These are phyloP conservation scores for Limnephilus rhombicus DNA, from an alignment of 2,888 invertebrate species.

Conservation along the genomic window DNA sequence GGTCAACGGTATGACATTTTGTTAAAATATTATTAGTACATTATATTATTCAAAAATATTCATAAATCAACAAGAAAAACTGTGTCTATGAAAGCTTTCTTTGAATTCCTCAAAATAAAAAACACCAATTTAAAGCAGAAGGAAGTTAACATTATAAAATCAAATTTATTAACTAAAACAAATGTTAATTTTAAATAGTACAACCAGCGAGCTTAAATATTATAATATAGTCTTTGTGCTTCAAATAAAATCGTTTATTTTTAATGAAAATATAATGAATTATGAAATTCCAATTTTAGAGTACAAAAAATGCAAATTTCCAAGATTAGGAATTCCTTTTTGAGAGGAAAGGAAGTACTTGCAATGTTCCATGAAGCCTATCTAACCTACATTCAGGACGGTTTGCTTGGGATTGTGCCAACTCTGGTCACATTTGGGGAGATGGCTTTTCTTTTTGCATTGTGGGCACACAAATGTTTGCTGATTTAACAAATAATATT, in stretches of 20 bases:
- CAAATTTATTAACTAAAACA: no score
- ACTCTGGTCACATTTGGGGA: conserved; percentile 17
- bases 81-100: no score
- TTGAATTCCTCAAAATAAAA: neutral
- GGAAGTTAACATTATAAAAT: no score
- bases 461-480: conserved; percentile 4
- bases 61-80: no score
- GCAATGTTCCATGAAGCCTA: conserved; percentile 34
- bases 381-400: conserved; percentile 11
- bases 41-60: no score
- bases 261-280: conserved; percentile 10
- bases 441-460: conserved; percentile 26
- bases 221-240: neutral
- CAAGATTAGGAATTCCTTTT: conserved; percentile 45
- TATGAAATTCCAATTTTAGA: neutral
- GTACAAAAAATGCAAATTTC: conserved; percentile 15
- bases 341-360: conserved; percentile 12
- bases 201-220: neutral
- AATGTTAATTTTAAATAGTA: no score
- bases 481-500: neutral
- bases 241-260: neutral
- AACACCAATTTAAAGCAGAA: neutral
- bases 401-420: conserved; percentile 21
- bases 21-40: no score
- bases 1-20: no score